Evolutionary conservation across 2,797 vertebrate genomes (phyloP).

Genomic region (Lithobates pipiens): DNA sequence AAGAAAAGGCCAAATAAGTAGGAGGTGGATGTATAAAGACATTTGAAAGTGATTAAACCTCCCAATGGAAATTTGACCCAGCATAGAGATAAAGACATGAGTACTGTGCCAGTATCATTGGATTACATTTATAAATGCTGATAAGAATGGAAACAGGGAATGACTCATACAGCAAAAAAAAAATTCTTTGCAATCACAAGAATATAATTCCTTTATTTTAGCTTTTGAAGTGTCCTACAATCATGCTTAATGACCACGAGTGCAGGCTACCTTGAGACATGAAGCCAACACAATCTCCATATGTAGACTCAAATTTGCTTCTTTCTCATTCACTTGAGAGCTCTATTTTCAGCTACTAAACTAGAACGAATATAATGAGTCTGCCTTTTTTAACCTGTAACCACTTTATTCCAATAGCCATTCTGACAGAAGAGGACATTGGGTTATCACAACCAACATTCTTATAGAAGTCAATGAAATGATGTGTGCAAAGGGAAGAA

Average conservation of each 20-base stretch:
- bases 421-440: neutral
- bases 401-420: neutral
- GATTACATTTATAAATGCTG: neutral
- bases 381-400: conserved; percentile 40
- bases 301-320: neutral
- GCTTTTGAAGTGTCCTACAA: conserved; percentile 51
- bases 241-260: conserved; percentile 52
- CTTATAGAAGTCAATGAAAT: neutral
- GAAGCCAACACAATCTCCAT: conserved; percentile 39
- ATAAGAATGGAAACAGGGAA: conserved; percentile 26
- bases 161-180: conserved; percentile 1
- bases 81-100: neutral
- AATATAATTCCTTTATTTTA: conserved; percentile 43
- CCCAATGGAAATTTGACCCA: neutral
- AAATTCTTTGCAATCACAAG: conserved; percentile 48
- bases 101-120: neutral
- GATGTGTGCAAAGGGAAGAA: neutral
- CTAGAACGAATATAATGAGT: conserved; percentile 46
- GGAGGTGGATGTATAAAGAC: neutral
- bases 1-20: neutral
- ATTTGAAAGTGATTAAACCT: neutral
- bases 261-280: conserved; percentile 30
- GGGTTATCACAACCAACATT: neutral
- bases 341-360: conserved; percentile 49
- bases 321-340: conserved; percentile 47